phyloP scores from a whole-genome alignment of 2,888 invertebrate species.

The Meteorus cinctellus region DNA sequence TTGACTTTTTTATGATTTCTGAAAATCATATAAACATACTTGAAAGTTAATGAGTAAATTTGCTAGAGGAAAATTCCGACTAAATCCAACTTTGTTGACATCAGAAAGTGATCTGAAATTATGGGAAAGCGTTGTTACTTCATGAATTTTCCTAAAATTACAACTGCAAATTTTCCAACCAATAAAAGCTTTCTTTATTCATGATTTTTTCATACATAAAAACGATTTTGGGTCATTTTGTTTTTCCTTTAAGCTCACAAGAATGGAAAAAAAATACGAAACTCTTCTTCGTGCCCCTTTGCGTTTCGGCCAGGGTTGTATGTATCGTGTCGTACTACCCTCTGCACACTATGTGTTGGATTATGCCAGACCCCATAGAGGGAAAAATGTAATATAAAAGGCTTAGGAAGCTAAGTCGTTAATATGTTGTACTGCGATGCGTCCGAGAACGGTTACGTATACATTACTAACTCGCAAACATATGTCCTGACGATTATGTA shows the following conservation, averaged over 20 bases:
- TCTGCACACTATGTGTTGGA: slow-evolving; percentile 63
- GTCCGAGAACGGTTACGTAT: slow-evolving; percentile 67
- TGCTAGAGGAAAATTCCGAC: too few relatives aligned
- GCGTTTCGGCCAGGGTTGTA: slow-evolving; percentile 1
- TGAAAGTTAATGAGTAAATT: background rate
- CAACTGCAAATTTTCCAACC: too few relatives aligned
- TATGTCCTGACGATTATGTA: slow-evolving; percentile 60
- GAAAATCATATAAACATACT: background rate
- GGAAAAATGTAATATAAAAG: slow-evolving; percentile 74
- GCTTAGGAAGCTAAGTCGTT: slow-evolving; percentile 72
- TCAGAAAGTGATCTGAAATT: too few relatives aligned
- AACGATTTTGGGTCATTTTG: background rate
- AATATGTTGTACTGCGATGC: slow-evolving; percentile 71
- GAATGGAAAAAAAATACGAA: background rate
- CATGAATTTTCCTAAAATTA: too few relatives aligned
- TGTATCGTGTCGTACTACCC: slow-evolving; percentile 39
- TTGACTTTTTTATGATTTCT: slow-evolving; percentile 21
- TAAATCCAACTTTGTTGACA: too few relatives aligned
- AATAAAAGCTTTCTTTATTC: too few relatives aligned
- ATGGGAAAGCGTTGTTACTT: too few relatives aligned
- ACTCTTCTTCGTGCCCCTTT: slow-evolving; percentile 27
- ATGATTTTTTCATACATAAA: too few relatives aligned
- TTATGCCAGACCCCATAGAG: slow-evolving; percentile 72
- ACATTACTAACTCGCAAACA: slow-evolving; percentile 68
- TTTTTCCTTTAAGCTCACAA: background rate